Evolutionary conservation across 2,113 vertebrate genomes (phyloP).

Genomic region (Leptosomus discolor): DNA sequence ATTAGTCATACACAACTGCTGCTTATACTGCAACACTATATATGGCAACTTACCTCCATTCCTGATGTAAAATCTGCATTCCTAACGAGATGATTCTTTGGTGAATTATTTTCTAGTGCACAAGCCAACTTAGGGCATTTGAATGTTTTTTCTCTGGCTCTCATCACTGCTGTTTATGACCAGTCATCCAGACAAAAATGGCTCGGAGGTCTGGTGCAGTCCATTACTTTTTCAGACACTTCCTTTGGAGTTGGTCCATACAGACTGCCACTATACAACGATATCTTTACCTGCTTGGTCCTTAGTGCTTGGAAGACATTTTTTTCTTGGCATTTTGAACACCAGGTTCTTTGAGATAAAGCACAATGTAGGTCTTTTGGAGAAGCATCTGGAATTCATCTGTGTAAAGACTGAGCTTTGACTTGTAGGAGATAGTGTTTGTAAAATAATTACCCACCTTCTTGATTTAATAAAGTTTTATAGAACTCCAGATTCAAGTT

Average conservation of each 20-base stretch:
- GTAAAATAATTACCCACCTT: neutral
- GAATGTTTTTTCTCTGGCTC: neutral
- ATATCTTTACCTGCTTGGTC: neutral
- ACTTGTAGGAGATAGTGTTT: conserved; percentile 37
- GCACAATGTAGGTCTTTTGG: neutral
- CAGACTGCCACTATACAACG: neutral
- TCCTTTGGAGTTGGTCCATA: neutral
- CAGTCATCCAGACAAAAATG: neutral
- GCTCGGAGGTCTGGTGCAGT: neutral
- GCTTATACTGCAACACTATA: neutral
- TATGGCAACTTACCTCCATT: neutral
- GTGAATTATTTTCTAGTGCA: neutral
- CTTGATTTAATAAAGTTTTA: conserved; percentile 12
- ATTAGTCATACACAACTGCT: neutral
- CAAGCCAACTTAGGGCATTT: neutral
- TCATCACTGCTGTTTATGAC: neutral
- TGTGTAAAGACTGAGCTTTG: neutral
- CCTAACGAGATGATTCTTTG: neutral
- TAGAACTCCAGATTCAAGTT: neutral
- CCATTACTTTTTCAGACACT: neutral
- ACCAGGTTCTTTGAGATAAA: conserved; percentile 33
- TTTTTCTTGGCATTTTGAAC: conserved; percentile 44
- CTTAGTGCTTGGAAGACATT: neutral
- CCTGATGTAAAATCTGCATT: neutral
- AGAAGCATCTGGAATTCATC: conserved; percentile 44